These are phyloP conservation scores for Euwallacea fornicatus DNA, from an alignment of 1,140 invertebrate genomes.

Conservation along the genomic window DNA sequence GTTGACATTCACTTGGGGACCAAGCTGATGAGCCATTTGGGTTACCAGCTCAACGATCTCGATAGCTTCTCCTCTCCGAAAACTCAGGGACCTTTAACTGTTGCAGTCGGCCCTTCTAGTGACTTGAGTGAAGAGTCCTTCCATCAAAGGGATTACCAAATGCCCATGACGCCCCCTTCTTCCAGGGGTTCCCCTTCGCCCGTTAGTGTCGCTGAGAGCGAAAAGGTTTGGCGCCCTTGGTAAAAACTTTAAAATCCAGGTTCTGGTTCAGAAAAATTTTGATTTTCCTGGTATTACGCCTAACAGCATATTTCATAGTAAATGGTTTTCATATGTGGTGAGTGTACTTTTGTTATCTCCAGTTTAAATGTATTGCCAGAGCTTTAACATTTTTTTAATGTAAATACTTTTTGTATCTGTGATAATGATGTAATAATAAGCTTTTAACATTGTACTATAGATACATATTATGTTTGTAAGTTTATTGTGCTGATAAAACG, in stretches of 20 bases:
- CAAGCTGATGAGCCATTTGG: constrained; percentile 83
- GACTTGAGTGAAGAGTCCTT: constrained; percentile 58
- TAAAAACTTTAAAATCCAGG: constrained; percentile 49
- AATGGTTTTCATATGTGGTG: too few species aligned
- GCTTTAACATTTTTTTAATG: too few species aligned
- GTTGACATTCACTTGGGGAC: constrained; percentile 83
- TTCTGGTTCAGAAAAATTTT: too few species aligned
- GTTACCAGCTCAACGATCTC: constrained; percentile 77
- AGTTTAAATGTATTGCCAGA: too few species aligned
- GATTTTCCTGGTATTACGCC: too few species aligned
- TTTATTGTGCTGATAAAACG: too few species aligned
- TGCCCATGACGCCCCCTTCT: constrained; percentile 66
- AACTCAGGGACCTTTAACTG: constrained; percentile 42
- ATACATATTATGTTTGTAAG: too few species aligned
- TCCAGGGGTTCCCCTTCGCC: constrained; percentile 53
- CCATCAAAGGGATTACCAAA: constrained; percentile 55
- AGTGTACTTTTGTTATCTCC: too few species aligned
- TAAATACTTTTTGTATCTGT: too few species aligned
- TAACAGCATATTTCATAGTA: too few species aligned
- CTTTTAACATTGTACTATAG: too few species aligned
- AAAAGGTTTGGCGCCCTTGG: constrained; percentile 66
- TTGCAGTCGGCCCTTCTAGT: constrained; percentile 52
- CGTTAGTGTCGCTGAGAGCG: constrained; percentile 21
- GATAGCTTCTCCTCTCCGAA: constrained; percentile 57
- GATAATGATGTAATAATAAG: too few species aligned